These are phyloP conservation scores for Cryptus viduatorius DNA, from an alignment of 2,888 invertebrate genomes.

Conservation along the genomic window DNA sequence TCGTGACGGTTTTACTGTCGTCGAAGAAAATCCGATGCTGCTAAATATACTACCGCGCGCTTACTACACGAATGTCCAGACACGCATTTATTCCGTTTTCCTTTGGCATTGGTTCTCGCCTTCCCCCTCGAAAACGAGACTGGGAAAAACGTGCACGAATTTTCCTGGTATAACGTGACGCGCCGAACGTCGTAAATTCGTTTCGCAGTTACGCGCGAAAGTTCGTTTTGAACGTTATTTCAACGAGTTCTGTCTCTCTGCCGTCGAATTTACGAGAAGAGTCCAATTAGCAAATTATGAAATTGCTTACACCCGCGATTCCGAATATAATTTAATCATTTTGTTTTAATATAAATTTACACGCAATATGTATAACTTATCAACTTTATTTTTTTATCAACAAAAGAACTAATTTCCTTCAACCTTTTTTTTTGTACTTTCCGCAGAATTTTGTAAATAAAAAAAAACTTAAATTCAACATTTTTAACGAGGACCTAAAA, in stretches of 20 bases:
- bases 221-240: slow-evolving; percentile 16
- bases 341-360: not conserved
- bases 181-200: slow-evolving; percentile 65
- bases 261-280: not conserved
- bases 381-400: no score
- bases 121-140: slow-evolving; percentile 38
- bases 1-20: slow-evolving; percentile 81
- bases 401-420: no score
- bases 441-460: no score
- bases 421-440: not conserved
- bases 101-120: slow-evolving; percentile 18
- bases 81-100: slow-evolving; percentile 63
- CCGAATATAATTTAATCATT: not conserved
- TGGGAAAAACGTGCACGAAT: slow-evolving; percentile 61
- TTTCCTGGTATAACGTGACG: slow-evolving; percentile 48
- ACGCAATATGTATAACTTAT: not conserved
- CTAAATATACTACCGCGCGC: slow-evolving; percentile 75
- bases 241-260: slow-evolving; percentile 29
- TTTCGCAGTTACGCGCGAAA: slow-evolving; percentile 40
- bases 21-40: slow-evolving; percentile 76
- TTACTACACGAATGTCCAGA: not conserved
- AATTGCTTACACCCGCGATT: not conserved
- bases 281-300: slow-evolving; percentile 6
- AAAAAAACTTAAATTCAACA: no score
- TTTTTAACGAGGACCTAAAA: no score